phyloP scores from a whole-genome alignment of 2,797 vertebrate genomes.

The Ambastaia sidthimunki region DNA sequence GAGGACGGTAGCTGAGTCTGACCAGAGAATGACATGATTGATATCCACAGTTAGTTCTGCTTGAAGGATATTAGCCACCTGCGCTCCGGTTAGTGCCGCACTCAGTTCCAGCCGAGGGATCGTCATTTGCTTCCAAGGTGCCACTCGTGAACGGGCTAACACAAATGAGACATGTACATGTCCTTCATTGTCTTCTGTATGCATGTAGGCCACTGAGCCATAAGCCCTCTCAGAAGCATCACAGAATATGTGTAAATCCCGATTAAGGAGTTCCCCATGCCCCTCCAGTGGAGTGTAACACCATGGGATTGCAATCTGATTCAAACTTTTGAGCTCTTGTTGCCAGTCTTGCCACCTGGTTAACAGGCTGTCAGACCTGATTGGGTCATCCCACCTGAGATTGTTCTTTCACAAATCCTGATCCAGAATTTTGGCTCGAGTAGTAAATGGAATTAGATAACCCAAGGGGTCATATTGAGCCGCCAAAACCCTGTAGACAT shows the following conservation, averaged over 20 bases:
- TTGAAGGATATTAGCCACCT: neutral
- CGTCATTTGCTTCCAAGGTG: neutral
- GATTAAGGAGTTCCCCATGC: fast-evolving
- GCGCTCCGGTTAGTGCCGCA: neutral
- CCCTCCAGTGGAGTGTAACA: neutral
- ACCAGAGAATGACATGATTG: neutral
- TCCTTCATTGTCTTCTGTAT: neutral
- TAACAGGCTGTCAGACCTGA: neutral
- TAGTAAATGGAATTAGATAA: neutral
- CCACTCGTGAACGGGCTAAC: neutral
- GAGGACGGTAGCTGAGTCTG: neutral
- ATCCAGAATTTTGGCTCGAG: neutral
- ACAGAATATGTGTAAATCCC: neutral
- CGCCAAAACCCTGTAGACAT: neutral
- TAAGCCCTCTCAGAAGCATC: neutral
- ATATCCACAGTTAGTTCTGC: neutral
- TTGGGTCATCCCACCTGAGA: neutral
- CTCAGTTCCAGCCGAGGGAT: neutral
- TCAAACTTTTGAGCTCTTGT: neutral
- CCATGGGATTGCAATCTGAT: neutral
- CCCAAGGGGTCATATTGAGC: neutral
- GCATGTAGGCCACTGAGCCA: conserved; percentile 5
- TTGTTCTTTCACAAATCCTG: conserved; percentile 3
- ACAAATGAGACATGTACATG: neutral
- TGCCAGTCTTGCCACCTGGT: neutral